Conservation (phyloP, 1,140 invertebrate species). For the Drepana arcuata region DNA sequence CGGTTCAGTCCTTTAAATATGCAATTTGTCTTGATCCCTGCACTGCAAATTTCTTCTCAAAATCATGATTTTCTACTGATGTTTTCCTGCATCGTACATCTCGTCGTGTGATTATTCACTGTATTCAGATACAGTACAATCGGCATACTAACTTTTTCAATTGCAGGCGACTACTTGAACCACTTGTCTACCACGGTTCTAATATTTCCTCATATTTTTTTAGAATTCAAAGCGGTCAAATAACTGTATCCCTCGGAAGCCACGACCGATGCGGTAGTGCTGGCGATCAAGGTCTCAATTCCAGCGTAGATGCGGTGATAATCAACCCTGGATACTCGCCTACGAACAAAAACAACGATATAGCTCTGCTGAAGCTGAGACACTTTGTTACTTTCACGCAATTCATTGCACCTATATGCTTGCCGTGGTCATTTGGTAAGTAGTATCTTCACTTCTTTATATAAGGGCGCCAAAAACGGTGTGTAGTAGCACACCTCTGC, state of each 20-base stretch:
- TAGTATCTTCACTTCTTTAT: conserved; percentile 15
- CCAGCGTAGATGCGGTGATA: conserved; percentile 61
- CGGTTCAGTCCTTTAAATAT: no score
- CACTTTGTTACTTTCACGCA: conserved; percentile 68
- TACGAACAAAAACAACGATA: conserved; percentile 71
- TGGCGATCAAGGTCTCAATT: conserved; percentile 56
- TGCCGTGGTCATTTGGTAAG: conserved; percentile 71
- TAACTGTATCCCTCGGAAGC: conserved; percentile 72
- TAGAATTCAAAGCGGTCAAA: conserved; percentile 54
- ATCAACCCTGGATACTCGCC: conserved; percentile 71
- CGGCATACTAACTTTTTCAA: no score
- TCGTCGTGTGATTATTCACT: no score
- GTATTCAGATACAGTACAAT: no score
- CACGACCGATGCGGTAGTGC: conserved; percentile 69
- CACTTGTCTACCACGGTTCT: no score
- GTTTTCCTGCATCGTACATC: no score
- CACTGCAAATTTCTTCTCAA: no score
- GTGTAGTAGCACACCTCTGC: no score
- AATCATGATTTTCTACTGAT: no score
- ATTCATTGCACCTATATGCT: conserved; percentile 73
- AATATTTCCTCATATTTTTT: conserved; percentile 10
- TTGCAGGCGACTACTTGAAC: no score
- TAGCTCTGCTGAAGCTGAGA: conserved; percentile 74
- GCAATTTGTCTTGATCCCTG: no score
- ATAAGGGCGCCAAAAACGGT: no score